Conservation (phyloP, 2,797 vertebrate species). For the Sebastes cheni region DNA sequence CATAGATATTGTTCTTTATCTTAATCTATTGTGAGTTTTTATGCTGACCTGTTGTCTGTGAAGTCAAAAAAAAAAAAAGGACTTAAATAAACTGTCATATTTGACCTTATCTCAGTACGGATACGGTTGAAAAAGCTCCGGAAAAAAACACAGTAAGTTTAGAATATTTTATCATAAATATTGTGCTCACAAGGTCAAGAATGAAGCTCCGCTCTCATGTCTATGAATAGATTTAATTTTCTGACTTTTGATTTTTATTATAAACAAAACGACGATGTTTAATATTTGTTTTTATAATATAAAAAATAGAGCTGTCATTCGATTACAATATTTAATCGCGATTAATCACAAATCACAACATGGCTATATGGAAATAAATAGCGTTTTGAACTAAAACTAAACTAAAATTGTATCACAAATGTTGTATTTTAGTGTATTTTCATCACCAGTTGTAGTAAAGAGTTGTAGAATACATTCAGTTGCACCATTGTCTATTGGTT, state of each 20-base stretch:
- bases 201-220: background rate
- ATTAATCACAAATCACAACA: background rate
- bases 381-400: no score
- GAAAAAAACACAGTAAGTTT: background rate
- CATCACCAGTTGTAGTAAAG: no score
- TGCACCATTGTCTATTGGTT: fast-evolving
- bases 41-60: background rate
- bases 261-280: background rate
- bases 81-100: background rate
- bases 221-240: background rate
- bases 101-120: background rate
- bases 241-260: background rate
- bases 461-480: no score
- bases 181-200: background rate
- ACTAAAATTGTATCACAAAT: no score
- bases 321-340: background rate
- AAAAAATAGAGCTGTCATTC: no score
- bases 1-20: background rate
- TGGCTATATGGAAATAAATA: no score
- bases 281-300: background rate
- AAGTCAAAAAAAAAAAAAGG: background rate
- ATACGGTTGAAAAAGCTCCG: background rate
- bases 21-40: background rate
- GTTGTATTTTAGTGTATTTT: no score
- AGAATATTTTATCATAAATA: background rate